Base-by-base conservation (phyloP, 2,113 vertebrate genomes). In the Lepisosteus oculatus region DNA sequence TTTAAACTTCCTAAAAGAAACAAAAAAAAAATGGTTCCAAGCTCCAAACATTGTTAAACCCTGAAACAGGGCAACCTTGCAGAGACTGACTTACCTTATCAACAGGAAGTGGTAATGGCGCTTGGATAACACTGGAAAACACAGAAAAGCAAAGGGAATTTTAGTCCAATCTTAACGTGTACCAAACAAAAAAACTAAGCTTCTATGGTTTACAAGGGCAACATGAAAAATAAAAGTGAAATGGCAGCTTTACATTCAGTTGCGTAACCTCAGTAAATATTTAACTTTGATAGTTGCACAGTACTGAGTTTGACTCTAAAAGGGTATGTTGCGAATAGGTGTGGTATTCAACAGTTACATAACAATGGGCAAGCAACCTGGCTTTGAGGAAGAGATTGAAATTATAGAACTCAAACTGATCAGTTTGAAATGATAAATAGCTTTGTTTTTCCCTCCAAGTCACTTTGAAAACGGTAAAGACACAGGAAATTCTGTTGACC, bases 61-160 rank as follows among this genome's bases (percentile, higher is more conserved):
- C 8, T 15, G 67, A 14, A 77, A 44, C 43, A 55, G 6, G n/a
- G 8, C 43, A 61, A 17, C 57, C 41, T 14, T 7, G 73, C 55
- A 69, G 44, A 79, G 66, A n/a, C 47, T 1, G 61, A 77, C 89
- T 95, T 95, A 99, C 97, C 96, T 98, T 98, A 88, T 99, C 97
- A 91, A 98, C 91, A 87, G 97, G 97, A 91, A 95, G 94, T 82
- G 97, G 95, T 85, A 97, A 90, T 70, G 97, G 93, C 86, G 95
- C 89, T 90, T 97, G 97, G 91, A 98, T 98, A 87, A 98, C 95
- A 89, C 97, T 98, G 85, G 69, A 90, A 85, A 63, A 17, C 8
- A 29, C 7, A 11, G 29, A 11, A 55, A 42, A 68, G 12, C 55
- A 47, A 51, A 51, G 66, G 29, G 82, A 75, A 70, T 74, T 73